Evolutionary conservation across 2,113 vertebrate genomes (phyloP), one percentile per base, ranked within the genome.

Genomic region (Columbina picui): DNA sequence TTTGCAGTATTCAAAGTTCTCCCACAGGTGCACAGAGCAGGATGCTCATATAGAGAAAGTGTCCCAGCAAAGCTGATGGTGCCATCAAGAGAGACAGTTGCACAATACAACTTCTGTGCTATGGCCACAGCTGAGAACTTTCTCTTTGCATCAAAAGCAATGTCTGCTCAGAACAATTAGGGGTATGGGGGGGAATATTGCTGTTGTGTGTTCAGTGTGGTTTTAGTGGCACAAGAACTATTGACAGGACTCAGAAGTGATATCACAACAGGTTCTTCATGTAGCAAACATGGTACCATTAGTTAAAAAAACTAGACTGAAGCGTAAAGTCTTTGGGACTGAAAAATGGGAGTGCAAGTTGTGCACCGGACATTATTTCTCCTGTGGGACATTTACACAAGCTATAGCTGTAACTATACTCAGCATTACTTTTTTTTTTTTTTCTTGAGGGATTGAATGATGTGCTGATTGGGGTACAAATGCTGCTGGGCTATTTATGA

Each of bases 371-470:
- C 21, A 20, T 70, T 53, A 20, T 36, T 88, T 81, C 29, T 87
- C 73, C n/a, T 17, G 2, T 19, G 52, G 60, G 60, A 41, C 30
- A 21, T 45, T 70, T 77, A 39, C n/a, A 55, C 30, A 53, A 49
- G 27, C 38, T 73, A 12, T 22, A 64, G 7, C n/a, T 61, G 53
- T 61, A 63, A 38, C 78, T n/a, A 10, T 23, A 26, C 22, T 56
- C 43, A 30, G 39, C n/a, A 26, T 64, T 85, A 14, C 60, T 89
- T 78, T 76, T 63, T 88, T 96, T 19, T 63, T 90, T 96, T 19
- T 19, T 63, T 90, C 95, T 19, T 23, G 57, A 63, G 76, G 34
- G 36, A 32, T 3, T 41, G 68, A 77, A 64, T 53, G 74, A 59
- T 12, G 68, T 30, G 38, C 79, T 77, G 30, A 56, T 77, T 63